Evolutionary conservation across 2,113 vertebrate genomes (phyloP).

Genomic region (Eira barbara): DNA sequence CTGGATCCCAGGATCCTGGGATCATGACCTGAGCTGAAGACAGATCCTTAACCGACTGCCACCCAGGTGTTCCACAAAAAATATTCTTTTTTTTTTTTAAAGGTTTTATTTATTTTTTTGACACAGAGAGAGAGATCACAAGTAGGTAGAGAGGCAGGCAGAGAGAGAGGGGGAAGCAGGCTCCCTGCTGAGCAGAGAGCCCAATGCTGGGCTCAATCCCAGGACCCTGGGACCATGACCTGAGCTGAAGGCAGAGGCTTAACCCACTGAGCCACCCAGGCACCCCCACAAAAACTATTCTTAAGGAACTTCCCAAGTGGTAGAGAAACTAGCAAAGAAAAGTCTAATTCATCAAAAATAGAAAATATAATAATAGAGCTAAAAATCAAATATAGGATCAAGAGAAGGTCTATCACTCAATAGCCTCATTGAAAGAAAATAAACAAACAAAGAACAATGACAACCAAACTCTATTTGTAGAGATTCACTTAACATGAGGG

Average conservation of each 20-base stretch:
- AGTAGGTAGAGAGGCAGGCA: too few relatives aligned
- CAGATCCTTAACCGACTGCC: background rate
- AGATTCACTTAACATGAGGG: background rate
- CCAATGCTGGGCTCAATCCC: too few relatives aligned
- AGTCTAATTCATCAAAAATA: background rate
- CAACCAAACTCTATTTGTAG: background rate
- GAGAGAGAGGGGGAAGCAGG: too few relatives aligned
- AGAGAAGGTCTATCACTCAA: background rate
- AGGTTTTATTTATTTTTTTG: too few relatives aligned
- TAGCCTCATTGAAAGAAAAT: background rate
- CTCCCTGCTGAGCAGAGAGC: too few relatives aligned
- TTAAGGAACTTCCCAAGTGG: background rate
- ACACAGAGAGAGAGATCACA: too few relatives aligned
- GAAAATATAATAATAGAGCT: background rate
- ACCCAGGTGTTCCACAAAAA: background rate
- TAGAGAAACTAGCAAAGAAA: background rate
- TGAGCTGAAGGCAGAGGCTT: too few relatives aligned
- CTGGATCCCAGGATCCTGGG: background rate
- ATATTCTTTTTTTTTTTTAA: background rate
- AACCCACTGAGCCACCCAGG: too few relatives aligned
- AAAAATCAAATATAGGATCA: background rate
- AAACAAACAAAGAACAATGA: background rate
- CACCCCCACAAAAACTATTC: background rate
- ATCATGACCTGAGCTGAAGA: background rate
- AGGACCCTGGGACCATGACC: too few relatives aligned